Base-by-base conservation (phyloP, 2,888 invertebrate genomes). In the Synergus gifuensis region DNA sequence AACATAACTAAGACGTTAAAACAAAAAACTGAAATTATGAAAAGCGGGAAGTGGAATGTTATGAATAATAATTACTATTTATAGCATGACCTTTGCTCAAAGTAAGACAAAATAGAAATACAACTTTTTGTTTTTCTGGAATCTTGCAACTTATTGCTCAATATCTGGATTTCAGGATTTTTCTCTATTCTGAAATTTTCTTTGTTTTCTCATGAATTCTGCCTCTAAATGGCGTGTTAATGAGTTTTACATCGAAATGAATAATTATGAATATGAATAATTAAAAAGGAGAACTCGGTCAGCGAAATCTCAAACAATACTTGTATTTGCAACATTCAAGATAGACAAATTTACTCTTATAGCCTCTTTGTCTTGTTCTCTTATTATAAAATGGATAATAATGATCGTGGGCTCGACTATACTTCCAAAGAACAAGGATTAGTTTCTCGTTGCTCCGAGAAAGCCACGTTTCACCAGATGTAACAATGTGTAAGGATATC, bases 271-370 rank as follows among this genome's bases (percentile, higher is more conserved):
- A 9, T 64, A 64, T 42, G 64, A 64, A 64, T 64, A 42, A n/a
- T 64, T 64, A 64, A 64, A n/a, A 64, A 64, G 64, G 64, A 40
- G 64, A 64, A 64, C 64, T 64, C 64, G 64, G 64, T 64, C 64
- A 42, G 64, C 64, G 64, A 64, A 64, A 64, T 64, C n/a, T 64
- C 42, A 40, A 64, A 64, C n/a, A 64, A 64, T 42, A 64, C 40
- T 42, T 42, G 14, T 60, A 64, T 11, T 64, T n/a, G 9, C n/a
- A 64, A 40, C 64, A 67, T 14, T 12, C 7, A 67, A 67, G 67
- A 67, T 12, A 22, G 67, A 67, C 67, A 67, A 67, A 67, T 67
- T 46, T 67, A 12, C 42, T 44, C 42, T 18, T 46, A 18, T 22
- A 66, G n/a, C 14, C 44, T 44, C 67, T 67, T 67, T 67, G 67